Conservation (phyloP, 2,797 vertebrate species). For the Gallinago solitaria region DNA sequence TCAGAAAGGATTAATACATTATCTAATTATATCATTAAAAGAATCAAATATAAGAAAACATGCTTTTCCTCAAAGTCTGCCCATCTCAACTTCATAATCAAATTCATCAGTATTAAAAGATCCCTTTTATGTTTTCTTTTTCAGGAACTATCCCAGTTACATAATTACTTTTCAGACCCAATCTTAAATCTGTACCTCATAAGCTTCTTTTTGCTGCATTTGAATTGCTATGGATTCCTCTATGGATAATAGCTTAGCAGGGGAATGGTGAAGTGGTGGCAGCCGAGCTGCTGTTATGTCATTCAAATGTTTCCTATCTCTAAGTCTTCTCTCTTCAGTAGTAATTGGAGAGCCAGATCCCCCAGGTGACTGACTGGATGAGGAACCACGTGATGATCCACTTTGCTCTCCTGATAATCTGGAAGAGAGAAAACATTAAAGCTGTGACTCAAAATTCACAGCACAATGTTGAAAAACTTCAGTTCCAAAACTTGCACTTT, state of each 20-base stretch:
- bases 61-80: neutral
- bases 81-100: neutral
- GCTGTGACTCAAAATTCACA: neutral
- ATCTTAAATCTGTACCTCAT: slow-evolving; percentile 77
- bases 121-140: neutral
- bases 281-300: slow-evolving; percentile 90
- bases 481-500: neutral
- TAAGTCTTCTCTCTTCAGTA: slow-evolving; percentile 76
- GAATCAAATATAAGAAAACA: neutral
- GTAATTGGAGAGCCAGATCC: slow-evolving; percentile 70
- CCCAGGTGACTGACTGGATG: slow-evolving; percentile 61
- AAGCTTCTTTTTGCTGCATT: slow-evolving; percentile 83
- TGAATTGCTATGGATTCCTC: slow-evolving; percentile 87
- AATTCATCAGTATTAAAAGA: neutral
- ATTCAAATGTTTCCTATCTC: slow-evolving; percentile 89
- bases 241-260: slow-evolving; percentile 83
- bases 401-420: slow-evolving; percentile 78
- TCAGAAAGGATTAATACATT: neutral
- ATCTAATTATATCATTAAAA: neutral
- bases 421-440: neutral
- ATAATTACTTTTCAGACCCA: neutral
- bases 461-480: neutral
- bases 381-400: slow-evolving; percentile 61
- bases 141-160: neutral
- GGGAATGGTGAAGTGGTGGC: slow-evolving; percentile 85